Base-by-base conservation (phyloP, 1,140 invertebrate species). In the Drosophila navojoa region DNA sequence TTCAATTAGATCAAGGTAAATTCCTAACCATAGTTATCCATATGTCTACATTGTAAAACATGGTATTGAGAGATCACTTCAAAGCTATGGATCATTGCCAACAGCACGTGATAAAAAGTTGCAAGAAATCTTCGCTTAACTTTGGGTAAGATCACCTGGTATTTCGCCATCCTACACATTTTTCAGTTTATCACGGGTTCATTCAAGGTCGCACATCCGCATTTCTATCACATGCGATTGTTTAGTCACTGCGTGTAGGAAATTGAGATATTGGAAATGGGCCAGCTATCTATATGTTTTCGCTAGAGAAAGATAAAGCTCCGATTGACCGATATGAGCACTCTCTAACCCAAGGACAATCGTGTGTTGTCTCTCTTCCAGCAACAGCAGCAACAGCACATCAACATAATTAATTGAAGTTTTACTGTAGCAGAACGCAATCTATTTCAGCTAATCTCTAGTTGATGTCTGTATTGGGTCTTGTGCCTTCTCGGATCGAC, bases 271-370 rank as follows among this genome's bases (percentile, higher is more conserved):
- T n/a, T 11, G 53, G 42, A 74, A 78, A 57, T 58, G 32, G 67
- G 29, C 6, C 40, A 75, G 57, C 52, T 60, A 29, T 66, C 50
- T 64, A 13, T 38, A 38, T 45, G 16, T 15, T 53, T 1, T 1
- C 29, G 52, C 19, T 50, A 45, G 5, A 53, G 38, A 29, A 53
- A 35, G 25, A 55, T 22, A 38, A 22, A 27, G 13, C 9, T 10
- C 44, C 29, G 35, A 40, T 55, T 81, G 79, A 82, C 79, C 79
- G 79, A 81, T 81, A 70, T 47, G 47, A 19, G 40, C 13, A 19
- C 45, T 47, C 38, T 59, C 63, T 16, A 10, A 25, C 11, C 55
- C 79, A 81, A 81, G 79, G 79, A 64, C 70, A 80, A 19, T 45
- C 16, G 25, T 29, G 15, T 42, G 7, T 42, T 52, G 25, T 15